Percentiles rank a stretch among this genome's conserved stretches.
Conservation (phyloP, 2,113 vertebrate genomes). For the Nothocercus nigrocapillus region DNA sequence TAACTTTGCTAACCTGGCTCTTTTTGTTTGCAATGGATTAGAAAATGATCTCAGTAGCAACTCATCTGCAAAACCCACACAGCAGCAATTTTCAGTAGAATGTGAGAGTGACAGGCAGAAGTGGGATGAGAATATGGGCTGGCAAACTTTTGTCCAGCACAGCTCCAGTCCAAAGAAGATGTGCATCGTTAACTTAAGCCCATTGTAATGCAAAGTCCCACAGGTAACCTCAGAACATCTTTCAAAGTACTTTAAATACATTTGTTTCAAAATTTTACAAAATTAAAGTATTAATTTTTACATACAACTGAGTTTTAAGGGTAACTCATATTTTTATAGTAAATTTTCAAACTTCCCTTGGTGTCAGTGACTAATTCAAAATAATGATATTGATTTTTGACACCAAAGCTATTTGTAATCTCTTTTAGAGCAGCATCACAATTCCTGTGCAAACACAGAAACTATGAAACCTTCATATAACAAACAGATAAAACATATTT, state of each 20-base stretch:
- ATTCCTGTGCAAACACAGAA: background rate
- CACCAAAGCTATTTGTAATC: background rate
- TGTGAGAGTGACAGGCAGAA: background rate
- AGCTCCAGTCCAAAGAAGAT: background rate
- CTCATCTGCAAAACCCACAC: background rate
- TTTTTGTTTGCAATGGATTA: background rate
- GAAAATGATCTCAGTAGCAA: background rate
- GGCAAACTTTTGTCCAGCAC: background rate
- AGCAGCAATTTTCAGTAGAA: background rate
- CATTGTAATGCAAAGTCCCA: background rate
- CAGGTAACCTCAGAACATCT: background rate
- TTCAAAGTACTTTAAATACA: background rate
- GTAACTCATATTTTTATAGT: background rate
- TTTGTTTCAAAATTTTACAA: background rate
- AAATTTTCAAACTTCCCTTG: background rate
- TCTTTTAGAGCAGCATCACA: background rate
- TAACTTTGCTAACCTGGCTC: background rate
- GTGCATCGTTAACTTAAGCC: background rate
- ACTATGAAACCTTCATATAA: background rate
- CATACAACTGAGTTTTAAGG: background rate
- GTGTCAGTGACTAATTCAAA: background rate
- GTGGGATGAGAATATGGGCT: background rate
- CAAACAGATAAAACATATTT: background rate
- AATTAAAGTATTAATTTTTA: background rate
- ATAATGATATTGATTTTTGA: background rate